Evolutionary conservation across 2,888 invertebrate species (phyloP).

Genomic region (Heliconius ismenius): DNA sequence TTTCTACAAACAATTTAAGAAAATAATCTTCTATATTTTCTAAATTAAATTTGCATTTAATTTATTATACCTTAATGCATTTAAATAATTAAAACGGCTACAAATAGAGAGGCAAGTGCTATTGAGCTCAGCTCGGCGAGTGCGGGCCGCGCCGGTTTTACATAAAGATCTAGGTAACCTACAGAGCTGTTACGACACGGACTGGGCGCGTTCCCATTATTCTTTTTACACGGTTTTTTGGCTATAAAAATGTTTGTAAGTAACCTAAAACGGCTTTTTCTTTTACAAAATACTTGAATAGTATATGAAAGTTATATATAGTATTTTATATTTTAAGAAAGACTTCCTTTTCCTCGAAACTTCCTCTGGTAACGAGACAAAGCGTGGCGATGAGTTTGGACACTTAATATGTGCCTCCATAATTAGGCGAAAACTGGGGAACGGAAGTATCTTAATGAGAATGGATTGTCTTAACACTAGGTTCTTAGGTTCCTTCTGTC

Average conservation of each 20-base stretch:
- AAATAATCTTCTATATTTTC: neutral
- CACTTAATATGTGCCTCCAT: neutral
- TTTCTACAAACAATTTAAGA: neutral
- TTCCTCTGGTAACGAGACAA: neutral
- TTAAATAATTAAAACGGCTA: slow-evolving; percentile 33
- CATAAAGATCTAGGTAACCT: slow-evolving; percentile 33
- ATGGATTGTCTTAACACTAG: no score
- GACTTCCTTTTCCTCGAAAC: no score
- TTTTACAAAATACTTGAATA: neutral
- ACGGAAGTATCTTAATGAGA: no score
- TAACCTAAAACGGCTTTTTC: neutral
- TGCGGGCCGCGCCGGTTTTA: slow-evolving; percentile 21
- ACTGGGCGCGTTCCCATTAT: slow-evolving; percentile 21
- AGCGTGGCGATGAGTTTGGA: neutral
- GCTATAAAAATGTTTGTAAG: neutral
- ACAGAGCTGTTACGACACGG: slow-evolving; percentile 21
- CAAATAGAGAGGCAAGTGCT: slow-evolving; percentile 29
- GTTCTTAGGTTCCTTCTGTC: no score
- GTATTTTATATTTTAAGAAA: neutral
- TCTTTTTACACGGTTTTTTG: slow-evolving; percentile 6
- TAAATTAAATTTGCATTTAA: slow-evolving; percentile 25
- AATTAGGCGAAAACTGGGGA: no score
- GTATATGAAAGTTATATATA: no score
- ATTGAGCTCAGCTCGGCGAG: slow-evolving; percentile 24
- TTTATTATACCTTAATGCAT: slow-evolving; percentile 26